Percentiles rank a stretch among this genome's conserved stretches.
Evolutionary conservation across 2,113 vertebrate species (phyloP).

Genomic region (Phylloscopus trochilus): DNA sequence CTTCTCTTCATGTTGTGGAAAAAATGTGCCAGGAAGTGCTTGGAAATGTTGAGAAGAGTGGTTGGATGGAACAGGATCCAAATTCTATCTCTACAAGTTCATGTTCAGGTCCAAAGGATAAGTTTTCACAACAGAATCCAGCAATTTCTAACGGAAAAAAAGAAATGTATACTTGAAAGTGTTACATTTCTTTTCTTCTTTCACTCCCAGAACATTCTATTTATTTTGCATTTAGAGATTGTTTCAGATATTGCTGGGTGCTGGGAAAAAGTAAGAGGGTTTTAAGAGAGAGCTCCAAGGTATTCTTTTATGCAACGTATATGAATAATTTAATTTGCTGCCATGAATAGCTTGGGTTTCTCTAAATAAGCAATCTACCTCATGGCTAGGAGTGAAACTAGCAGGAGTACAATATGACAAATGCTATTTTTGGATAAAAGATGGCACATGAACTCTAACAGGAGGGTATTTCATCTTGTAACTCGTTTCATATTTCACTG

Average conservation of each 20-base stretch:
- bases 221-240: slow-evolving; percentile 25
- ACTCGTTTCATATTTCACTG: neutral
- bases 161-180: neutral
- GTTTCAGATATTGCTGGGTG: neutral
- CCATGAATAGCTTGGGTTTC: slow-evolving; percentile 24
- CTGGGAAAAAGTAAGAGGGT: neutral
- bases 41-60: neutral
- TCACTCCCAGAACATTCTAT: neutral
- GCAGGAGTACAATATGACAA: neutral
- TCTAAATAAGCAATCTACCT: slow-evolving; percentile 38
- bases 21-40: accelerated
- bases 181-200: neutral
- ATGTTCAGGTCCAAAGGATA: neutral
- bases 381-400: neutral
- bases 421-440: slow-evolving; percentile 16
- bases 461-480: neutral
- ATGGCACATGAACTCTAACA: neutral
- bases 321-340: slow-evolving; percentile 61
- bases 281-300: slow-evolving; percentile 30
- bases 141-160: neutral
- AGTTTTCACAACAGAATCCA: neutral
- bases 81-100: neutral
- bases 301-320: slow-evolving; percentile 15
- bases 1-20: neutral
- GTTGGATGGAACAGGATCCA: neutral